Base-by-base conservation (phyloP, 1,140 invertebrate species). In the Elysia chlorotica region DNA sequence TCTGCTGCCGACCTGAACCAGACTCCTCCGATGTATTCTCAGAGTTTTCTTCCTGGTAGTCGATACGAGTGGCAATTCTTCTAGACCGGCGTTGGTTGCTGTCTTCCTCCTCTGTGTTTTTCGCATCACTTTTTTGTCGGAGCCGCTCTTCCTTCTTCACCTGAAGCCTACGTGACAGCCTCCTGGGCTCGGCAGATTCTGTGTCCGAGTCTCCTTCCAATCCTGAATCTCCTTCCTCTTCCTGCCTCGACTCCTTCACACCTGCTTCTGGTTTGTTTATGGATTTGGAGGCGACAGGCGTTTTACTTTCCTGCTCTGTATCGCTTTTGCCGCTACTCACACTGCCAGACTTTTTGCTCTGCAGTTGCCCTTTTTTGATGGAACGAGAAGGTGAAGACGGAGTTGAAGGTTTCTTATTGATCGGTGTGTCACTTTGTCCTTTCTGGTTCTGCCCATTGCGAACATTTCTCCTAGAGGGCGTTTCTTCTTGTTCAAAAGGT, bases 401-500 rank as follows among this genome's bases (percentile, higher is more conserved):
- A 2, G 37, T 4, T 2, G 30, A 19, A 2, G 25, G 33, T 33
- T 62, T 10, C 5, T 62, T 62, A 21, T n/a, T n/a, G n/a, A n/a
- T n/a, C n/a, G n/a, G n/a, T n/a, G n/a, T n/a, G n/a, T n/a, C n/a
- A n/a, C n/a, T n/a, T n/a, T n/a, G n/a, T n/a, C n/a, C n/a, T n/a
- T n/a, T n/a, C n/a, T n/a, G n/a, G n/a, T n/a, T n/a, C n/a, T n/a
- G n/a, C n/a, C n/a, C n/a, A n/a, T n/a, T n/a, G n/a, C n/a, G n/a
- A n/a, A n/a, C n/a, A n/a, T 48, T 48, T 48, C n/a, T 48, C 10
- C 41, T 10, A 48, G 10, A 48, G 3, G 54, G 54, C 17, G 21
- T 36, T 1, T 69, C 67, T 21, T 69, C 67, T 38, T 69, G 67
- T 48, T 69, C 67, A 69, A 69, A 69, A n/a, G 67, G 67, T 38